A percentile compares a stretch with the other conserved stretches of the same genome.
Conservation (phyloP, 1,140 invertebrate species). For the Drosophila oshimai region DNA sequence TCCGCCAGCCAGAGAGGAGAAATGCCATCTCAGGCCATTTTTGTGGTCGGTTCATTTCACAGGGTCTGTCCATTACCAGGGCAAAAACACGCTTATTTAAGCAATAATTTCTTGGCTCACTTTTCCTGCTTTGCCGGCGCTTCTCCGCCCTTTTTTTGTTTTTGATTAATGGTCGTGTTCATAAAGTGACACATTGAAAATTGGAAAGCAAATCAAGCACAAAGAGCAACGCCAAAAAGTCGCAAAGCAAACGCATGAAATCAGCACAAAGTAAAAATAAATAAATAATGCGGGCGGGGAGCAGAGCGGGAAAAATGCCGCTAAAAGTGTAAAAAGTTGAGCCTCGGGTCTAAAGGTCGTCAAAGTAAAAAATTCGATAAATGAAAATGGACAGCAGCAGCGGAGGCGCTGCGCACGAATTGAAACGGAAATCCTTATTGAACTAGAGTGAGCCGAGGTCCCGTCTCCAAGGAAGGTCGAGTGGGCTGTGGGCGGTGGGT, state of each 20-base stretch:
- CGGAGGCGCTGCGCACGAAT: slow-evolving; percentile 69
- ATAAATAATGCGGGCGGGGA: slow-evolving; percentile 30
- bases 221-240: slow-evolving; percentile 68
- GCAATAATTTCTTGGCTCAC: slow-evolving; percentile 72
- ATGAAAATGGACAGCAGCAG: slow-evolving; percentile 64
- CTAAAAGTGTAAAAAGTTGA: slow-evolving; percentile 77
- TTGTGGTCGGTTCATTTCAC: slow-evolving; percentile 72
- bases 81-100: slow-evolving; percentile 73
- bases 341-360: slow-evolving; percentile 68
- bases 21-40: slow-evolving; percentile 63
- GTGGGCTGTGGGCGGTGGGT: neutral
- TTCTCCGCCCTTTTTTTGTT: slow-evolving; percentile 40
- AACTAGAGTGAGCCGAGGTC: slow-evolving; percentile 55
- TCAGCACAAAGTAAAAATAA: slow-evolving; percentile 56
- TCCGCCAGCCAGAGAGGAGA: slow-evolving; percentile 9
- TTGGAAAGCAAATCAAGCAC: slow-evolving; percentile 79
- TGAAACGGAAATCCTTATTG: slow-evolving; percentile 80
- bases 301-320: slow-evolving; percentile 44
- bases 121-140: slow-evolving; percentile 14
- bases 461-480: slow-evolving; percentile 37
- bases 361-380: slow-evolving; percentile 80
- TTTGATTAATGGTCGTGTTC: slow-evolving; percentile 77
- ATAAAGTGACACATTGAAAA: slow-evolving; percentile 81
- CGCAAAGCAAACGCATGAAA: slow-evolving; percentile 69
- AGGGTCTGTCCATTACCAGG: slow-evolving; percentile 21